A percentile compares a stretch with the other conserved stretches of the same genome.
Conservation (phyloP, 1,140 invertebrate species). For the Cotesia typhae region DNA sequence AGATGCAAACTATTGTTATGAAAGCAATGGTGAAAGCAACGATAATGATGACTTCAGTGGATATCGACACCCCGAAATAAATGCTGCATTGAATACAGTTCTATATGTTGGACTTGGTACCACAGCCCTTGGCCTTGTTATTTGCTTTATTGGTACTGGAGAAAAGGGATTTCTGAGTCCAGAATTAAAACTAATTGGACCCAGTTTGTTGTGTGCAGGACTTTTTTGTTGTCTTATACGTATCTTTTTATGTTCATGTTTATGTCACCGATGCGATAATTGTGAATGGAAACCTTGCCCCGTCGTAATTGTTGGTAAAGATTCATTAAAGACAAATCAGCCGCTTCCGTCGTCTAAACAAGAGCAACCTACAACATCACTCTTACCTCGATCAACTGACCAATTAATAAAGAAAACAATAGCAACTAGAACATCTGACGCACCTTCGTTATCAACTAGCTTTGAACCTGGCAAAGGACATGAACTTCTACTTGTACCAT, state of each 20-base stretch:
- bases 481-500: slow-evolving; percentile 58
- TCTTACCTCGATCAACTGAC: slow-evolving; percentile 21
- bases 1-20: slow-evolving; percentile 76
- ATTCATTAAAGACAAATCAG: slow-evolving; percentile 47
- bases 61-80: slow-evolving; percentile 66
- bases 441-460: slow-evolving; percentile 44
- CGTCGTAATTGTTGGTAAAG: slow-evolving; percentile 47
- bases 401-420: slow-evolving; percentile 22
- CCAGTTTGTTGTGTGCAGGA: slow-evolving; percentile 74
- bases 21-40: slow-evolving; percentile 72
- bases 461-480: slow-evolving; percentile 44
- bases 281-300: slow-evolving; percentile 55
- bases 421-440: slow-evolving; percentile 17
- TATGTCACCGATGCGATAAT: slow-evolving; percentile 67
- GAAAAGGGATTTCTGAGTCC: slow-evolving; percentile 89
- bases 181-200: slow-evolving; percentile 83
- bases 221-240: slow-evolving; percentile 70
- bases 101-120: slow-evolving; percentile 86
- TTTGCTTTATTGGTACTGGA: slow-evolving; percentile 88
- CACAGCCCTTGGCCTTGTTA: slow-evolving; percentile 82
- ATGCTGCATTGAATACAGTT: slow-evolving; percentile 77
- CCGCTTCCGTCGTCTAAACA: slow-evolving; percentile 29
- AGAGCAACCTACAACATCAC: slow-evolving; percentile 37
- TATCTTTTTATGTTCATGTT: slow-evolving; percentile 70
- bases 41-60: slow-evolving; percentile 59